A percentile compares a stretch with the other conserved stretches of the same genome.
Conservation (phyloP, 2,797 vertebrate species). For the Sphaeramia orbicularis region DNA sequence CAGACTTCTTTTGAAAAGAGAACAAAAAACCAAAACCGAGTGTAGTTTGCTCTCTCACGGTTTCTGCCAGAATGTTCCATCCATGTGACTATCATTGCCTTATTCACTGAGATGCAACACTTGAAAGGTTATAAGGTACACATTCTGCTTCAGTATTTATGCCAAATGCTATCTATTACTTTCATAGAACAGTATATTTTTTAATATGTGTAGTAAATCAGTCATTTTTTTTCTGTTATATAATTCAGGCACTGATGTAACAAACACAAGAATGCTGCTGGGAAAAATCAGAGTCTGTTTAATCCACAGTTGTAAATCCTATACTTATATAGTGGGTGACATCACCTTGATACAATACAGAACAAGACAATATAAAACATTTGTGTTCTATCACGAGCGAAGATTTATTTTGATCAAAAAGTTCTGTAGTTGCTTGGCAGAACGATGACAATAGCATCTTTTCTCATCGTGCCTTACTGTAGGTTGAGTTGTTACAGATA, state of each 20-base stretch:
- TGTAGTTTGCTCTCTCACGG: not conserved
- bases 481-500: too few relatives aligned
- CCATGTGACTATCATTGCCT: conserved; percentile 1
- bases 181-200: conserved; percentile 4
- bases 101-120: conserved; percentile 1
- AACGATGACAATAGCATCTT: too few relatives aligned
- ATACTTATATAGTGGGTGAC: not conserved
- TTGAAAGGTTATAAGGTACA: conserved; percentile 19
- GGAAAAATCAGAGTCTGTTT: conserved; percentile 7
- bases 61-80: not conserved
- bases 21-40: too few relatives aligned
- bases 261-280: not conserved
- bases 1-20: not conserved
- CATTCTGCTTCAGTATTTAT: conserved; percentile 1
- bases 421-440: not conserved
- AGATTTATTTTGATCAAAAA: not conserved
- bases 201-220: conserved; percentile 3
- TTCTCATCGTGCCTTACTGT: too few relatives aligned
- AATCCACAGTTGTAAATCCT: not conserved
- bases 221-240: not conserved
- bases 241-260: not conserved
- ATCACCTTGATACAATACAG: not conserved
- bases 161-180: conserved; percentile 1
- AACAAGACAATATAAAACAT: not conserved
- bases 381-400: not conserved